These are phyloP conservation scores for Drosophila mimetica DNA, from an alignment of 2,888 invertebrate genomes.

Conservation along the genomic window DNA sequence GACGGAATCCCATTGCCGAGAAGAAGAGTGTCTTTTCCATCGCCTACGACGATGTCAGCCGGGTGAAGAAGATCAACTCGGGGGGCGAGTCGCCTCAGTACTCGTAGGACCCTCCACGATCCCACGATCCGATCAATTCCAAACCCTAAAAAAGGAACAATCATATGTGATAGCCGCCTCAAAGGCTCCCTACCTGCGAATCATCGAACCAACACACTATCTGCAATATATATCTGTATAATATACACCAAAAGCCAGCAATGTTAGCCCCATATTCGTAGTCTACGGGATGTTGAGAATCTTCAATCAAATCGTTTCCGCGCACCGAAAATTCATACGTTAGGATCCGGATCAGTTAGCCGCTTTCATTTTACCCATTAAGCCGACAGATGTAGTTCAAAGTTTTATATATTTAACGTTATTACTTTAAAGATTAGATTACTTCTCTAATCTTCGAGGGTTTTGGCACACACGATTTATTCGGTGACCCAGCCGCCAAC, in stretches of 20 bases:
- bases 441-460: background rate
- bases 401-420: constrained; percentile 38
- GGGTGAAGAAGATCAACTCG: constrained; percentile 92
- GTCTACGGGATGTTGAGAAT: constrained; percentile 40
- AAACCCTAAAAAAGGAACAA: constrained; percentile 43
- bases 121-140: constrained; percentile 37
- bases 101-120: constrained; percentile 68
- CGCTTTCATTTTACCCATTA: constrained; percentile 23
- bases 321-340: constrained; percentile 31
- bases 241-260: constrained; percentile 31
- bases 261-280: constrained; percentile 29
- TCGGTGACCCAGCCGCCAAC: constrained; percentile 2
- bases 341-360: constrained; percentile 13
- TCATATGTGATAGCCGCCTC: constrained; percentile 77
- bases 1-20: constrained; percentile 89
- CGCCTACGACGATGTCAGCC: constrained; percentile 93
- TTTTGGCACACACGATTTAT: background rate
- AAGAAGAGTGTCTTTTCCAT: constrained; percentile 97
- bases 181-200: constrained; percentile 65
- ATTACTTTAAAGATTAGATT: constrained; percentile 1
- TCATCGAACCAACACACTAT: constrained; percentile 50
- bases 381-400: constrained; percentile 33
- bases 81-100: constrained; percentile 91
- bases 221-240: constrained; percentile 47
- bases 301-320: constrained; percentile 51